Evolutionary conservation across 1,140 invertebrate species (phyloP).

Genomic region (Eubasilissa regina): DNA sequence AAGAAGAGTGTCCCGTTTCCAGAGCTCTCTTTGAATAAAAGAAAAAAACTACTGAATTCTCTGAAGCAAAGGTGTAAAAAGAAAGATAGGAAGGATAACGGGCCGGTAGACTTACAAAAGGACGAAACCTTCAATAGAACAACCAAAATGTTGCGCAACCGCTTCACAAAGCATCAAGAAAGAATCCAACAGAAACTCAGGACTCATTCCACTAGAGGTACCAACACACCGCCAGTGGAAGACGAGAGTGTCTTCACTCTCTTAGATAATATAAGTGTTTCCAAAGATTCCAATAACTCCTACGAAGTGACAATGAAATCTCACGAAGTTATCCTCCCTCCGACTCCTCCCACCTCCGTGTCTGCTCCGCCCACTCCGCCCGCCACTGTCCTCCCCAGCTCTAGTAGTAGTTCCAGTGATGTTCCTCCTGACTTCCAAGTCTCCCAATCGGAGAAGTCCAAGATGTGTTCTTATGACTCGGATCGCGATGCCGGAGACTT

Average conservation of each 20-base stretch:
- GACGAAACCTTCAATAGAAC: conserved; percentile 54
- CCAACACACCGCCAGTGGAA: conserved; percentile 42
- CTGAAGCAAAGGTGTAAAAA: conserved; percentile 49
- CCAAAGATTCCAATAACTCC: conserved; percentile 52
- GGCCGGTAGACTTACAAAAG: conserved; percentile 42
- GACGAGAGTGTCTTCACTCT: conserved; percentile 50
- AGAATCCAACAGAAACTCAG: conserved; percentile 14
- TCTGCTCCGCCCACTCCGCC: conserved; percentile 72
- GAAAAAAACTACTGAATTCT: conserved; percentile 58
- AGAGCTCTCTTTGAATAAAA: conserved; percentile 72
- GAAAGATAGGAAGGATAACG: conserved; percentile 29
- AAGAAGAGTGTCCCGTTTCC: conserved; percentile 77
- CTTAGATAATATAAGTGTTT: conserved; percentile 48
- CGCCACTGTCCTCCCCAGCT: conserved; percentile 61
- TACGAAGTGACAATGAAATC: conserved; percentile 45
- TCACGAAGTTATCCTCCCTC: conserved; percentile 65
- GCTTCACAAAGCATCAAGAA: conserved; percentile 46
- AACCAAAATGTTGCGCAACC: conserved; percentile 51
- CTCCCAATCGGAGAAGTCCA: conserved; percentile 35
- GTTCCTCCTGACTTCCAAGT: conserved; percentile 44
- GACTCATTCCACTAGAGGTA: conserved; percentile 40
- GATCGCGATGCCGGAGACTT: conserved; percentile 47
- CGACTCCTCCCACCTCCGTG: conserved; percentile 75
- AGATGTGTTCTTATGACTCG: conserved; percentile 41
- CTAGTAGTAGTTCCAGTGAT: conserved; percentile 63